Conservation (phyloP, 2,797 vertebrate species). For the Galago senegalensis region DNA sequence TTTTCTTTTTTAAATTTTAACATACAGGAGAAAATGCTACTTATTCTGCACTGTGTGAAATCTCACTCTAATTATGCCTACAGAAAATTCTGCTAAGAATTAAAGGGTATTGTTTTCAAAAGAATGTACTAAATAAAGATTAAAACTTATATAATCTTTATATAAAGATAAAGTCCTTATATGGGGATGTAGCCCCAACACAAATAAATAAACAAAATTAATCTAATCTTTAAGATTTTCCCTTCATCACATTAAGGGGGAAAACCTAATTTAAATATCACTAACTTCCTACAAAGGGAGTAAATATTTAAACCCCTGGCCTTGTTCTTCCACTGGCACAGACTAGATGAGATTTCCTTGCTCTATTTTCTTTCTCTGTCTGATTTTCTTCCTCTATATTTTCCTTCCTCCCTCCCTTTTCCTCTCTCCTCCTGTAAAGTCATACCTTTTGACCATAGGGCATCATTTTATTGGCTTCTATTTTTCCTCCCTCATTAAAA, state of each 20-base stretch:
- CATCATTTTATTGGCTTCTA: slow-evolving; percentile 13
- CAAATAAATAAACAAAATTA: background rate
- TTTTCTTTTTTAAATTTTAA: background rate
- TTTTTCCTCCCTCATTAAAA: background rate
- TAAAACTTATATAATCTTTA: background rate
- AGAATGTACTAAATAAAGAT: background rate
- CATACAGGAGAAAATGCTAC: background rate
- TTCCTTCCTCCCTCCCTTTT: background rate
- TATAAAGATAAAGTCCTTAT: background rate
- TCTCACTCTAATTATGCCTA: background rate
- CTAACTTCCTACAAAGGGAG: background rate
- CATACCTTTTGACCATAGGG: background rate
- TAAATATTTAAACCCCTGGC: slow-evolving; percentile 1
- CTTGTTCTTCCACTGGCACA: background rate
- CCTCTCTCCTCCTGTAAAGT: background rate
- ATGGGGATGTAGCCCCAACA: background rate
- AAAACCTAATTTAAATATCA: background rate
- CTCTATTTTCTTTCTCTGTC: background rate
- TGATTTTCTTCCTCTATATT: background rate
- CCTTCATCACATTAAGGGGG: background rate
- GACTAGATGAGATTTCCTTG: background rate
- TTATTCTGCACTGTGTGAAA: background rate
- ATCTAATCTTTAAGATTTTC: background rate
- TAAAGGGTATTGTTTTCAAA: background rate
- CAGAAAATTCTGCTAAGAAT: background rate